These are phyloP conservation scores for Merluccius polli DNA, from an alignment of 2,797 vertebrate species.

Conservation along the genomic window DNA sequence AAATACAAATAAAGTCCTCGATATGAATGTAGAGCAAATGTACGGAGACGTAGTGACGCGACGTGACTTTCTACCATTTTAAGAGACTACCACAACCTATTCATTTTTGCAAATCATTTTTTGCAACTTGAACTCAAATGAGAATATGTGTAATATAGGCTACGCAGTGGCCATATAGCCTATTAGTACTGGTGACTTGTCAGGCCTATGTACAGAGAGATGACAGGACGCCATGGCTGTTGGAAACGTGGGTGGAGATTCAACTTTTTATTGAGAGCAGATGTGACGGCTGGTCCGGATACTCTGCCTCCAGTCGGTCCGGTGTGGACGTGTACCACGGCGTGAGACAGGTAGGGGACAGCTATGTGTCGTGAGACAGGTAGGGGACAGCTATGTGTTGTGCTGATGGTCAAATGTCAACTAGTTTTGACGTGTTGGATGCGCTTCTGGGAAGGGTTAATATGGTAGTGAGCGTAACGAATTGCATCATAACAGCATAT, in stretches of 20 bases:
- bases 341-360: background rate
- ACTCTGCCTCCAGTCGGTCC: background rate
- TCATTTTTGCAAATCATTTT: background rate
- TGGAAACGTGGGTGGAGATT: slow-evolving; percentile 56
- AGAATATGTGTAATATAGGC: background rate
- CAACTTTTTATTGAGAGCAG: slow-evolving; percentile 38
- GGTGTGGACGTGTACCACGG: background rate
- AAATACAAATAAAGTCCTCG: background rate
- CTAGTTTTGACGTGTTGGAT: background rate
- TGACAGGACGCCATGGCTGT: background rate
- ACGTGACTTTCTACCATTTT: background rate
- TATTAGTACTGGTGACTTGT: background rate
- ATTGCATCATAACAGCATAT: background rate
- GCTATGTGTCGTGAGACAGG: background rate
- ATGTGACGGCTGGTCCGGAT: background rate
- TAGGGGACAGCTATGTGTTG: background rate
- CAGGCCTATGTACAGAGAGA: background rate
- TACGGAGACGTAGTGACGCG: background rate
- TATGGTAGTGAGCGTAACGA: background rate
- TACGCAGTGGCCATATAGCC: background rate
- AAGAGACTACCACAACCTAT: background rate
- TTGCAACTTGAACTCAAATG: background rate
- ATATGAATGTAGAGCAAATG: background rate
- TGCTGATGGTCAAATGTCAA: background rate
- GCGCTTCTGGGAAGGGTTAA: background rate